These are phyloP conservation scores for Lutraria lutraria DNA, from an alignment of 2,888 invertebrate genomes.

Conservation along the genomic window DNA sequence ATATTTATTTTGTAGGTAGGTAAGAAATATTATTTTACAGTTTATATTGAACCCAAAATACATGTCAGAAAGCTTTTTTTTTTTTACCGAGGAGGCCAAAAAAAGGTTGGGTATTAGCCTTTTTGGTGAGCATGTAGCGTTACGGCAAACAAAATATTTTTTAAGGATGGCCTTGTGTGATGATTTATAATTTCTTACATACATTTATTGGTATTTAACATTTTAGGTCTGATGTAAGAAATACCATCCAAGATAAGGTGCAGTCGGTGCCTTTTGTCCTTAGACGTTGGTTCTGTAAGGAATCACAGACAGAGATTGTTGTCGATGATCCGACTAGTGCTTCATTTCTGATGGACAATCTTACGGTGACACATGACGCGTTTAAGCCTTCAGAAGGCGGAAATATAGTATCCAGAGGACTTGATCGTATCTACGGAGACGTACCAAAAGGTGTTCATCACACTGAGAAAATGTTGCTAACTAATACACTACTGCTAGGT, in stretches of 20 bases:
- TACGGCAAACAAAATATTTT: too few relatives aligned
- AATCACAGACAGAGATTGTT: slow-evolving; percentile 89
- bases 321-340: slow-evolving; percentile 91
- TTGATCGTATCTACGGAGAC: slow-evolving; percentile 95
- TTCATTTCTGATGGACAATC: slow-evolving; percentile 90
- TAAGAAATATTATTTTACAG: too few relatives aligned
- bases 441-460: slow-evolving; percentile 93
- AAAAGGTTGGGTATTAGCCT: too few relatives aligned
- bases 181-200: too few relatives aligned
- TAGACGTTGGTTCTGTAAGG: slow-evolving; percentile 41
- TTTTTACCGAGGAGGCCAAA: too few relatives aligned
- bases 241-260: slow-evolving; percentile 92
- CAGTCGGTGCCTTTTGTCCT: slow-evolving; percentile 94
- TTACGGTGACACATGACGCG: slow-evolving; percentile 94
- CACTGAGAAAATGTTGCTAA: slow-evolving; percentile 94
- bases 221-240: slow-evolving; percentile 91
- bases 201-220: too few relatives aligned
- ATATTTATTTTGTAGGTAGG: too few relatives aligned
- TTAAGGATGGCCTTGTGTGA: too few relatives aligned
- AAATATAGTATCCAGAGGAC: slow-evolving; percentile 91
- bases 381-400: slow-evolving; percentile 93
- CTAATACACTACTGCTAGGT: slow-evolving; percentile 93
- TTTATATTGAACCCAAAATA: too few relatives aligned
- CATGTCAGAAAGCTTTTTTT: too few relatives aligned
- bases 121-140: too few relatives aligned